A percentile compares a stretch with the other conserved stretches of the same genome.
These are phyloP conservation scores for Riparia riparia DNA, from an alignment of 2,113 vertebrate species.

Conservation along the genomic window DNA sequence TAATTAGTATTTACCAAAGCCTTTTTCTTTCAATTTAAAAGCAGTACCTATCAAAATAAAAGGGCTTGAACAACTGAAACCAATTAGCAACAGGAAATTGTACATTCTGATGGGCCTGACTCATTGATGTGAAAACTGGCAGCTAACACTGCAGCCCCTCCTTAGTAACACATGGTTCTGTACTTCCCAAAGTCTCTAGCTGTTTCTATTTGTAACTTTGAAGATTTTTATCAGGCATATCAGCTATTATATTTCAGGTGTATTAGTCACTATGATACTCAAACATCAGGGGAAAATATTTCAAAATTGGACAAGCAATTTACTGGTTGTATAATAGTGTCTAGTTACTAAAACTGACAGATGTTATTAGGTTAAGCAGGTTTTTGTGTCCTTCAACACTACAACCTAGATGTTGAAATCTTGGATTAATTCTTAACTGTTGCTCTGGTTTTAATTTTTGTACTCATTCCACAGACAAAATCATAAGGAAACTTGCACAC, in stretches of 20 bases:
- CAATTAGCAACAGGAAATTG: neutral
- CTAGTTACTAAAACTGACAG: slow-evolving; percentile 22
- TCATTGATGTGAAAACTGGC: slow-evolving; percentile 57
- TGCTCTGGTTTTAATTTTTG: slow-evolving; percentile 9
- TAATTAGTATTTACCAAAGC: neutral
- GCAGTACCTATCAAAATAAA: neutral
- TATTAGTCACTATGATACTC: neutral
- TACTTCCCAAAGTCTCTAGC: slow-evolving; percentile 14
- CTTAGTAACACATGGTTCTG: neutral
- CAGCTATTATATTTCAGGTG: slow-evolving; percentile 30
- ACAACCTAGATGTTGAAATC: neutral
- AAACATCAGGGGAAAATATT: slow-evolving; percentile 47
- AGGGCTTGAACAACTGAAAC: slow-evolving; percentile 5
- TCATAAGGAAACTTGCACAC: neutral
- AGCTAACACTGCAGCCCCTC: neutral
- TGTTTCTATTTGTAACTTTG: slow-evolving; percentile 25
- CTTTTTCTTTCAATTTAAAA: neutral
- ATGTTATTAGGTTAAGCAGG: slow-evolving; percentile 20
- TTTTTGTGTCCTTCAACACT: neutral
- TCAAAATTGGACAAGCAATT: slow-evolving; percentile 46
- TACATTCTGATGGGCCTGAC: slow-evolving; percentile 1
- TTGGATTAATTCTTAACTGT: slow-evolving; percentile 24
- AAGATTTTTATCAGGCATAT: slow-evolving; percentile 11
- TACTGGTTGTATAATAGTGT: slow-evolving; percentile 22
- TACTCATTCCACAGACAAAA: slow-evolving; percentile 9